These are phyloP conservation scores for Hydropsyche tenuis DNA, from an alignment of 1,140 invertebrate species.

Conservation along the genomic window DNA sequence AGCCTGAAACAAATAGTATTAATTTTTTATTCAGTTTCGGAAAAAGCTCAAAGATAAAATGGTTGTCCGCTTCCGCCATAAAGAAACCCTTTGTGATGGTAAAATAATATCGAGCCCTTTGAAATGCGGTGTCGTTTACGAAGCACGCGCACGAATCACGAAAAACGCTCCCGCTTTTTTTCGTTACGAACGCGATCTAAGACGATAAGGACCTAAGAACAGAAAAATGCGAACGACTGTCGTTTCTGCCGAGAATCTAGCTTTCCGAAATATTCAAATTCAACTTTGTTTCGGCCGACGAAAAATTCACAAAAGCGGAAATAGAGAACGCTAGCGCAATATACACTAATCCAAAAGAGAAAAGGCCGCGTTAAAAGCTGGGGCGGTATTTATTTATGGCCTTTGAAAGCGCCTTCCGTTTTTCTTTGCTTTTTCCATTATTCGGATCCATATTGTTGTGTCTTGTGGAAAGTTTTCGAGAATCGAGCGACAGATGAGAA, in stretches of 20 bases:
- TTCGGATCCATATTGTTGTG: background rate
- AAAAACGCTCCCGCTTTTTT: background rate
- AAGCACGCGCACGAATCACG: background rate
- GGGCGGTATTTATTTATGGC: constrained; percentile 18
- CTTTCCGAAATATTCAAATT: constrained; percentile 6
- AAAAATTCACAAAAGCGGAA: background rate
- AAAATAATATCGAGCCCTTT: constrained; percentile 28
- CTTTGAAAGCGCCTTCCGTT: constrained; percentile 7
- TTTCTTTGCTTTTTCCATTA: background rate
- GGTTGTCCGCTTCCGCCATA: background rate
- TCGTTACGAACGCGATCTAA: background rate
- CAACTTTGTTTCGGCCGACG: background rate
- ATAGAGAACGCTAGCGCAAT: background rate
- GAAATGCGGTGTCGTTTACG: background rate
- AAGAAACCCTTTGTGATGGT: constrained; percentile 23
- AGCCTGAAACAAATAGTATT: too few relatives aligned
- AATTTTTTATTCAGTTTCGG: too few relatives aligned
- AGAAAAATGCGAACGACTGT: background rate
- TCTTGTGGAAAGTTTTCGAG: too few relatives aligned
- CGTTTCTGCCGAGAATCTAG: too few relatives aligned
- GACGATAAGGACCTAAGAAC: background rate
- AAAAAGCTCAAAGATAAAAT: too few relatives aligned
- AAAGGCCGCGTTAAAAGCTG: background rate
- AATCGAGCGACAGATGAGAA: too few relatives aligned
- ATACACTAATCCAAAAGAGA: background rate